These are phyloP conservation scores for Tringa solitaria DNA, from an alignment of 2,113 vertebrate genomes.

Conservation along the genomic window DNA sequence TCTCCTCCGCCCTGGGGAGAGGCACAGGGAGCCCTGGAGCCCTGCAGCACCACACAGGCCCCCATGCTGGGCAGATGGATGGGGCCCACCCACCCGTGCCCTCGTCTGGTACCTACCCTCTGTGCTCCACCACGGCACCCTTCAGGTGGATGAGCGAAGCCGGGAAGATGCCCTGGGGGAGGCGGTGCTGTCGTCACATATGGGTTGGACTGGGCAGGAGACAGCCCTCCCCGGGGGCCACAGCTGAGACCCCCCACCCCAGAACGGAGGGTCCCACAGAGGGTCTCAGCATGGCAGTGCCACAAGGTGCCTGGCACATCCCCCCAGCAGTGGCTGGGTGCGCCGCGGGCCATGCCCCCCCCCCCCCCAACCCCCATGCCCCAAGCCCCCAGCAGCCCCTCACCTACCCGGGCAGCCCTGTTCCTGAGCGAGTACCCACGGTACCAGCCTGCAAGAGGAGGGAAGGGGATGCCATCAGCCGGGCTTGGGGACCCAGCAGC, in stretches of 20 bases:
- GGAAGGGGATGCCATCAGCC: rapidly evolving
- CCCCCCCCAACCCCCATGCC: neutral
- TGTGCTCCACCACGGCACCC: neutral
- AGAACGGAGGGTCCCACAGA: neutral
- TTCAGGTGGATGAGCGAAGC: conserved; percentile 59
- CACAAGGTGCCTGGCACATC: neutral
- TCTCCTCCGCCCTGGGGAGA: neutral
- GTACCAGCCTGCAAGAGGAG: conserved; percentile 56
- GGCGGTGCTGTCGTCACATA: rapidly evolving
- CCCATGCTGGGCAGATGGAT: rapidly evolving
- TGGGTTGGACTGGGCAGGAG: rapidly evolving
- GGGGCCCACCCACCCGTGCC: neutral
- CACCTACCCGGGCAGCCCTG: conserved; percentile 45
- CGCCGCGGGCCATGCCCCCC: neutral
- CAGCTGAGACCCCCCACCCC: neutral
- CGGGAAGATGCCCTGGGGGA: conserved; percentile 59
- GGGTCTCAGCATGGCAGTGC: neutral
- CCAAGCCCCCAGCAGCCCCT: neutral
- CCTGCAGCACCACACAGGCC: rapidly evolving
- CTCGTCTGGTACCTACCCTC: neutral
- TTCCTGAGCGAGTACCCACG: conserved; percentile 50
- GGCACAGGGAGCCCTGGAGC: neutral
- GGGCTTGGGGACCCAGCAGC: neutral
- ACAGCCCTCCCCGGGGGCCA: rapidly evolving
- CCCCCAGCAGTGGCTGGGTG: neutral